Evolutionary conservation across 2,888 invertebrate species (phyloP).

Genomic region (Agriopis marginaria): DNA sequence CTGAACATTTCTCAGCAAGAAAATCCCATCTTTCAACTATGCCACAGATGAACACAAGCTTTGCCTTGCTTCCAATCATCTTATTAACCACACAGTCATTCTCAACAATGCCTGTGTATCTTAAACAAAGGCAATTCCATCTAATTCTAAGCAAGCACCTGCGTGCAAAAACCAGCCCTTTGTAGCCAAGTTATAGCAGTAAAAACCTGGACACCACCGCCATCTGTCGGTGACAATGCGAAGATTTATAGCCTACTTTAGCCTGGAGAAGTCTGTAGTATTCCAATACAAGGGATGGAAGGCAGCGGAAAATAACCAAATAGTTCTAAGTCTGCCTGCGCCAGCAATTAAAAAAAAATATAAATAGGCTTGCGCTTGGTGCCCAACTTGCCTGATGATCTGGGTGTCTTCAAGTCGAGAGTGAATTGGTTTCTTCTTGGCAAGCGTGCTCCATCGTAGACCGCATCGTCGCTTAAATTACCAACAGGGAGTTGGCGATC

Average conservation of each 20-base stretch:
- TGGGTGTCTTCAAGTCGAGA: no score
- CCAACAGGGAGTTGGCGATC: no score
- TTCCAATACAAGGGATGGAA: constrained; percentile 36
- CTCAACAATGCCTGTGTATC: not conserved
- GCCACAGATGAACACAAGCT: not conserved
- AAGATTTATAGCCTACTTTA: constrained; percentile 76
- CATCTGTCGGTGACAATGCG: constrained; percentile 77
- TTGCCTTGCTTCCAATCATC: not conserved
- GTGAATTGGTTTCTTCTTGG: no score
- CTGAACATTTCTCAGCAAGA: no score
- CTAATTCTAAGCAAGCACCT: constrained; percentile 50
- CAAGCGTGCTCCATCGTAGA: no score
- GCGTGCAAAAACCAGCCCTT: constrained; percentile 65
- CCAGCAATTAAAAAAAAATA: no score
- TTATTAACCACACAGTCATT: not conserved
- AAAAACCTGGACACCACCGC: constrained; percentile 77
- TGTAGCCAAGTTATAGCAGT: constrained; percentile 74
- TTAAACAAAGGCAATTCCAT: constrained; percentile 32
- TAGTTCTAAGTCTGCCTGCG: no score
- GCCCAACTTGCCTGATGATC: no score
- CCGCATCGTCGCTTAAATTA: not conserved
- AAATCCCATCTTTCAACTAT: no score
- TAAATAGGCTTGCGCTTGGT: no score
- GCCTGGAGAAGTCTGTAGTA: constrained; percentile 54
- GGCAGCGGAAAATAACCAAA: constrained; percentile 28